phyloP scores from a whole-genome alignment of 2,888 invertebrate species.

The Ditula angustiorana region DNA sequence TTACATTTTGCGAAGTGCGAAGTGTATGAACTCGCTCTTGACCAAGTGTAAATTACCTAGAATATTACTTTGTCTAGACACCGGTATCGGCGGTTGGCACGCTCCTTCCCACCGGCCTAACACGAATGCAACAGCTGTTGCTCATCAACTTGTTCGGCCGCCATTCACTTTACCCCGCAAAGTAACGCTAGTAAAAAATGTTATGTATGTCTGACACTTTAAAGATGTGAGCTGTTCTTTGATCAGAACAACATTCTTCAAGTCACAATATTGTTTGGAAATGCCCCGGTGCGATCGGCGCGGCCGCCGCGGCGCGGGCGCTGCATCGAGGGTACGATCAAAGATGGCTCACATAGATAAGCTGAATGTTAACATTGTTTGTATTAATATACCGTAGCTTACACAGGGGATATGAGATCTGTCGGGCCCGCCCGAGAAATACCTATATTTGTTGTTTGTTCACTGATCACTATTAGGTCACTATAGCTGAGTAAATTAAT shows the following conservation, averaged over 20 bases:
- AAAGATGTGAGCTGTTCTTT: slow-evolving; percentile 22
- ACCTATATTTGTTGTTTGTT: slow-evolving; percentile 74
- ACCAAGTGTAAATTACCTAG: neutral
- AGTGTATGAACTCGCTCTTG: too few relatives aligned
- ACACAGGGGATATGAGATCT: slow-evolving; percentile 56
- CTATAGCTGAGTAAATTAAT: slow-evolving; percentile 81
- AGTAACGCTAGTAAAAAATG: slow-evolving; percentile 23
- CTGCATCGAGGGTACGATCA: too few relatives aligned
- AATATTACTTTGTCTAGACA: too few relatives aligned
- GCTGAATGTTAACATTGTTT: slow-evolving; percentile 43
- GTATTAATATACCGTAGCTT: slow-evolving; percentile 67
- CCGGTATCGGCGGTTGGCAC: neutral
- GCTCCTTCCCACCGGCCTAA: neutral
- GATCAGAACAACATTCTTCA: slow-evolving; percentile 1
- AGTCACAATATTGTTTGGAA: slow-evolving; percentile 7
- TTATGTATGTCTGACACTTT: slow-evolving; percentile 28
- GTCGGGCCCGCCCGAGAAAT: slow-evolving; percentile 40
- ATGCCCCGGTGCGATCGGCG: too few relatives aligned
- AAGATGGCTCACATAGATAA: slow-evolving; percentile 34
- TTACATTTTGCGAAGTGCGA: too few relatives aligned
- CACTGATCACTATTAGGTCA: slow-evolving; percentile 80
- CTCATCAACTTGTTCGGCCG: neutral
- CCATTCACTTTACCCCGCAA: slow-evolving; percentile 1
- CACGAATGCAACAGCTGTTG: neutral
- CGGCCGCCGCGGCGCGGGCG: too few relatives aligned